Evolutionary conservation across 2,888 invertebrate species (phyloP).

Genomic region (Calephelis perditalis): DNA sequence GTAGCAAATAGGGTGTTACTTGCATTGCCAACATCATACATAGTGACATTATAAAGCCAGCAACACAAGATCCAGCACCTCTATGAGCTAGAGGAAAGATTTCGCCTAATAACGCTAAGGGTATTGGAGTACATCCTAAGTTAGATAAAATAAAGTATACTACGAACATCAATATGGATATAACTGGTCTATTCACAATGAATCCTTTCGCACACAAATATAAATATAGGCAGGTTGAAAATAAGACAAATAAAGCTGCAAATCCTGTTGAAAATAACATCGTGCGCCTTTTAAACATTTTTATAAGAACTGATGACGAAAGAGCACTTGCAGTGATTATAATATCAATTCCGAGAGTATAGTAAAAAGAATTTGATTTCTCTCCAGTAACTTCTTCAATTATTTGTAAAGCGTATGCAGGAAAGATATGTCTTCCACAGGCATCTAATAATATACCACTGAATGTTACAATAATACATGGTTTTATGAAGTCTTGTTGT

Average conservation of each 20-base stretch:
- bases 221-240: constrained; percentile 40
- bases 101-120: constrained; percentile 52
- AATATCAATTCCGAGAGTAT: constrained; percentile 40
- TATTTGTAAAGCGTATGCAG: constrained; percentile 49
- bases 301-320: constrained; percentile 45
- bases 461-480: constrained; percentile 40
- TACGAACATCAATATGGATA: constrained; percentile 42
- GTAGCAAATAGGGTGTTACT: constrained; percentile 42
- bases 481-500: constrained; percentile 46
- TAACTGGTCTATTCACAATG: constrained; percentile 36
- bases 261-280: constrained; percentile 47
- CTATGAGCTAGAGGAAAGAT: constrained; percentile 30
- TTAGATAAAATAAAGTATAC: constrained; percentile 41
- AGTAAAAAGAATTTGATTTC: constrained; percentile 29
- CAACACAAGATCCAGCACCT: constrained; percentile 40
- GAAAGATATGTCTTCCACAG: constrained; percentile 33
- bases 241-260: constrained; percentile 37
- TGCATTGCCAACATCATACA: constrained; percentile 41
- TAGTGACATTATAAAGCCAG: constrained; percentile 41
- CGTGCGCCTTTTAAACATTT: constrained; percentile 43
- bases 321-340: constrained; percentile 44
- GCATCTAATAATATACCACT: constrained; percentile 41
- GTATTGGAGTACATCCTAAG: constrained; percentile 39
- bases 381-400: constrained; percentile 42
- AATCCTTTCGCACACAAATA: constrained; percentile 35